A percentile compares a stretch with the other conserved stretches of the same genome.
Conservation (phyloP, 2,888 invertebrate species). For the Criorhina ranunculi region DNA sequence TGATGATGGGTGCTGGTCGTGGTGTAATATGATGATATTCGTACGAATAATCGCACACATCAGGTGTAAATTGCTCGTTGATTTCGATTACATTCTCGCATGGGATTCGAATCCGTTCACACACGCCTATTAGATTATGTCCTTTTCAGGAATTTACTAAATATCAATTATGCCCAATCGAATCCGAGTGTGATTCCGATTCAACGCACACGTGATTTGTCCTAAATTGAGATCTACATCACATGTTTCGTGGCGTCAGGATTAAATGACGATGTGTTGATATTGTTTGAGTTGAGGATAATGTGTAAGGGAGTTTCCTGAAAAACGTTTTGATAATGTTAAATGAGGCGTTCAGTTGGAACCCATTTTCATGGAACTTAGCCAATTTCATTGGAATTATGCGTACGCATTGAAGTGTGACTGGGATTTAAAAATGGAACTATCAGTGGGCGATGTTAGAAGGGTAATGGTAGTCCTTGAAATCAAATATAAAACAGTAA, state of each 20-base stretch:
- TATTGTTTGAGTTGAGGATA: not conserved
- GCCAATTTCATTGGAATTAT: conserved; percentile 23
- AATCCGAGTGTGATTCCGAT: conserved; percentile 14
- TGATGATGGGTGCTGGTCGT: not conserved
- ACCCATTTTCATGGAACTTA: conserved; percentile 14
- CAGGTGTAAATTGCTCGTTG: conserved; percentile 16
- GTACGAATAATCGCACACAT: conserved; percentile 16
- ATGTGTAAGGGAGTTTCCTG: not conserved
- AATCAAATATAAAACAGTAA: not conserved
- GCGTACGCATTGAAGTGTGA: conserved; percentile 1
- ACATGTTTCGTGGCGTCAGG: conserved; percentile 5
- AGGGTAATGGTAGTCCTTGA: not conserved
- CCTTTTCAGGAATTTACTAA: conserved; percentile 24
- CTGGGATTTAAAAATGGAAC: conserved; percentile 2
- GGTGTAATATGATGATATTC: not conserved
- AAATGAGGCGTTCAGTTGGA: conserved; percentile 17
- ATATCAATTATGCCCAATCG: conserved; percentile 33
- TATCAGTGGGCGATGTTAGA: not conserved
- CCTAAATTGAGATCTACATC: conserved; percentile 26
- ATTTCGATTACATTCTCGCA: not conserved
- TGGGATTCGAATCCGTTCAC: not conserved
- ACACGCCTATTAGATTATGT: conserved; percentile 9
- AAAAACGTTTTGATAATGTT: conserved; percentile 10
- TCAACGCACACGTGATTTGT: conserved; percentile 31
- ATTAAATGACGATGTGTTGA: not conserved